A percentile compares a stretch with the other conserved stretches of the same genome.
These are phyloP conservation scores for Deroplatys truncata DNA, from an alignment of 2,888 invertebrate genomes.

Conservation along the genomic window DNA sequence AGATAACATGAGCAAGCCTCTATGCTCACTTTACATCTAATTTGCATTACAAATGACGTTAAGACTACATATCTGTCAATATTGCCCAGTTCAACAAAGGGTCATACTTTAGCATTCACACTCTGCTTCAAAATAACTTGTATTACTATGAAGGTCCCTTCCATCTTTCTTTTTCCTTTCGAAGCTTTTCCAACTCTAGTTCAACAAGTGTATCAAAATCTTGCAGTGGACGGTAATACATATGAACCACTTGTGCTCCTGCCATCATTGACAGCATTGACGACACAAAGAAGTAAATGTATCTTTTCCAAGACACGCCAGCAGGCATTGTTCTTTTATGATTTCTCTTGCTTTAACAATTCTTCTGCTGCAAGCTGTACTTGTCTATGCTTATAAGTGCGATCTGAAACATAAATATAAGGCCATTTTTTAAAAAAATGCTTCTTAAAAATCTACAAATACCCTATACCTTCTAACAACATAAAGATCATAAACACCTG, in stretches of 20 bases:
- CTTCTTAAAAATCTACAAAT: not conserved
- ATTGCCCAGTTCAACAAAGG: no score
- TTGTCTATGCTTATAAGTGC: constrained; percentile 67
- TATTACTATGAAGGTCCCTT: not conserved
- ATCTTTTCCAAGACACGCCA: constrained; percentile 68
- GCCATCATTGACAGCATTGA: constrained; percentile 69
- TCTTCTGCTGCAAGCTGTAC: constrained; percentile 63
- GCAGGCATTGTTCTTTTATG: constrained; percentile 60
- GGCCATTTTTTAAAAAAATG: not conserved
- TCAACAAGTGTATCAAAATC: constrained; percentile 66
- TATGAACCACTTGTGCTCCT: constrained; percentile 78
- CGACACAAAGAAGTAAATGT: constrained; percentile 60
- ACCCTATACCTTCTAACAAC: no score
- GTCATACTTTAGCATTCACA: no score
- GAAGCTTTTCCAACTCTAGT: constrained; percentile 51
- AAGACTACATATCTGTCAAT: no score
- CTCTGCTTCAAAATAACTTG: no score
- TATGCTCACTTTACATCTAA: no score
- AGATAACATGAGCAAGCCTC: no score
- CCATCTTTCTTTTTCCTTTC: not conserved
- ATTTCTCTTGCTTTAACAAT: constrained; percentile 40
- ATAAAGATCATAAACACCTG: no score
- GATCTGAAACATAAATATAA: constrained; percentile 47
- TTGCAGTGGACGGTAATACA: constrained; percentile 68
- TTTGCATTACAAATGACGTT: no score